A percentile compares a stretch with the other conserved stretches of the same genome.
Conservation (phyloP, 2,113 vertebrate species). For the Hippocampus zosterae region DNA sequence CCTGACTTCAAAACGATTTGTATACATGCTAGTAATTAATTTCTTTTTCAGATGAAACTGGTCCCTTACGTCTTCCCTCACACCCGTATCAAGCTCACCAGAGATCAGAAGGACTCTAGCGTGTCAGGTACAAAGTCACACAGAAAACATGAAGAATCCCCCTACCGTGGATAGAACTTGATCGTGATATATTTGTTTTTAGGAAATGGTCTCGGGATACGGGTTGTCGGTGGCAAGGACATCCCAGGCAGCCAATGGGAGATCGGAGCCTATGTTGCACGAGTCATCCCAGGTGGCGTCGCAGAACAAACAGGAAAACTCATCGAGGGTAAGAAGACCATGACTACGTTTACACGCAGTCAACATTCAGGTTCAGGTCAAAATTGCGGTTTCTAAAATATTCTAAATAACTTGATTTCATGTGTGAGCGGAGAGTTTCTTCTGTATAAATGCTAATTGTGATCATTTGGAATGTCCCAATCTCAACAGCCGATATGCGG, state of each 20-base stretch:
- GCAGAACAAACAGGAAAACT: conserved; percentile 89
- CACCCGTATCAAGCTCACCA: conserved; percentile 82
- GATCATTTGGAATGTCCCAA: too few relatives aligned
- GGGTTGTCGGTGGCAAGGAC: conserved; percentile 93
- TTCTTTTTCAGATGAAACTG: conserved; percentile 78
- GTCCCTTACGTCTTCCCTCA: conserved; percentile 89
- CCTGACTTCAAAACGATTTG: background rate
- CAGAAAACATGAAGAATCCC: background rate
- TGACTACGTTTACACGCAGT: too few relatives aligned
- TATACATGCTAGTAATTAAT: background rate
- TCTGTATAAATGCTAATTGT: too few relatives aligned
- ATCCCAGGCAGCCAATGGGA: conserved; percentile 87
- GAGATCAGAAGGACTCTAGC: conserved; percentile 88
- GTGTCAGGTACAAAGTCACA: conserved; percentile 82
- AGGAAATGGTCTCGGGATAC: conserved; percentile 94
- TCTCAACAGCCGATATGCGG: too few relatives aligned
- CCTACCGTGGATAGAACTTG: background rate
- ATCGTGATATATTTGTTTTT: conserved; percentile 14
- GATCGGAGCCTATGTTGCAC: conserved; percentile 94
- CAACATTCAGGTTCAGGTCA: too few relatives aligned
- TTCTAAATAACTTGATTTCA: too few relatives aligned
- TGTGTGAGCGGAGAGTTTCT: too few relatives aligned
- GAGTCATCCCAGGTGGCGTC: conserved; percentile 84
- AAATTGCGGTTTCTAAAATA: too few relatives aligned
- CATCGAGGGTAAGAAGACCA: conserved; percentile 80